Conservation (phyloP, 2,797 vertebrate species). For the Hippopotamyrus pictus region DNA sequence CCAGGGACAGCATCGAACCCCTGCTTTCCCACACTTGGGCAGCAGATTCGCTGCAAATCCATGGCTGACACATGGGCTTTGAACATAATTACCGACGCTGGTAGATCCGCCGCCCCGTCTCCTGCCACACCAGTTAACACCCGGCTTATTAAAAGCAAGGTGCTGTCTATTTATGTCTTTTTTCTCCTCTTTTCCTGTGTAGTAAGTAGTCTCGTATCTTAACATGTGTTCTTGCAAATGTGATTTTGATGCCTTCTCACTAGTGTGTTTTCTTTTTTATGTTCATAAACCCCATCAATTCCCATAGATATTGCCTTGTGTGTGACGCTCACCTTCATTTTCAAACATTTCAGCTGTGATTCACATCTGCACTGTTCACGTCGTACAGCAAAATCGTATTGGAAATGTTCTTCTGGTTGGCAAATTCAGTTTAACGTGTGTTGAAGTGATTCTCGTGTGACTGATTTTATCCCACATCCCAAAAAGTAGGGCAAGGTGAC, state of each 20-base stretch:
- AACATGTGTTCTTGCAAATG: background rate
- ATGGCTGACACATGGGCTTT: background rate
- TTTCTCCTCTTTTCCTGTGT: background rate
- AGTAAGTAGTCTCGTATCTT: background rate
- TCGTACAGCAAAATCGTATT: background rate
- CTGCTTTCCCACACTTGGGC: background rate
- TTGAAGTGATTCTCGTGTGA: background rate
- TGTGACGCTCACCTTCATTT: background rate
- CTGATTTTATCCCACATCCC: conserved; percentile 11
- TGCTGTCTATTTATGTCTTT: background rate
- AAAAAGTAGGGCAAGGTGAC: conserved; percentile 27
- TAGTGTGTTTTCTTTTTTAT: background rate
- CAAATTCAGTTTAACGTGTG: background rate
- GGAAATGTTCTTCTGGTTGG: background rate
- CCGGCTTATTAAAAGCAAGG: background rate
- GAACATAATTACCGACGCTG: background rate
- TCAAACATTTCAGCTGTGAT: conserved; percentile 24
- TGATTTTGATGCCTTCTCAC: background rate
- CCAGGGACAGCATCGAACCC: background rate
- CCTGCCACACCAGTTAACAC: background rate
- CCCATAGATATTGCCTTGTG: background rate
- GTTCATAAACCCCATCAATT: background rate
- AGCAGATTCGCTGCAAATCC: background rate
- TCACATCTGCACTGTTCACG: conserved; percentile 12
- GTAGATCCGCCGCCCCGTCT: background rate